These are phyloP conservation scores for Parthenolecanium corni DNA, from an alignment of 2,888 invertebrate species.

Conservation along the genomic window DNA sequence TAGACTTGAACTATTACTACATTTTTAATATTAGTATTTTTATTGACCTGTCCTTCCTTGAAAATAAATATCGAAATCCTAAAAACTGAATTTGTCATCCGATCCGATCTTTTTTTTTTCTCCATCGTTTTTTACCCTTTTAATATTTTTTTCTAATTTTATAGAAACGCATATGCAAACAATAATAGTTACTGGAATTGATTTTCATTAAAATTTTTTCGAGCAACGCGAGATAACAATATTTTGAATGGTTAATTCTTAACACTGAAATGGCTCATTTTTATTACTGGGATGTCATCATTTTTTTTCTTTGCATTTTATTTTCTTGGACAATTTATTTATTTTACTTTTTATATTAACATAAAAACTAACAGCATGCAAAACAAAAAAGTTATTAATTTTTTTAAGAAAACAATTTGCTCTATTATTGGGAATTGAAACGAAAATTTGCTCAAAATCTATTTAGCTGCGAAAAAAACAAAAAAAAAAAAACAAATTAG, in stretches of 20 bases:
- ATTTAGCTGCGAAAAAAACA: no score
- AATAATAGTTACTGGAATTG: background rate
- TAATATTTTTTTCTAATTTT: constrained; percentile 13
- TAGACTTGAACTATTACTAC: constrained; percentile 16
- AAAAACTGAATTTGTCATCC: constrained; percentile 35
- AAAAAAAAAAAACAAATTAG: no score
- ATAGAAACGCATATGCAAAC: background rate
- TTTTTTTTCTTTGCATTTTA: background rate
- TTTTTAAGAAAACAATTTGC: no score
- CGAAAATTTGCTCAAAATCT: no score
- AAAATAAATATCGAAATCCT: constrained; percentile 47
- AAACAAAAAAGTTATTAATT: no score
- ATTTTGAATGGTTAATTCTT: background rate
- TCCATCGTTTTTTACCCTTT: constrained; percentile 16
- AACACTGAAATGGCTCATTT: no score
- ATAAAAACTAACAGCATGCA: no score
- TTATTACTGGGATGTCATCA: background rate
- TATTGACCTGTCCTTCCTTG: constrained; percentile 72
- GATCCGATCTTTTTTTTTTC: constrained; percentile 31
- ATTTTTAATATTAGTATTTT: constrained; percentile 48
- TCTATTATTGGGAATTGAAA: no score
- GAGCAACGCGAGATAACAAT: background rate
- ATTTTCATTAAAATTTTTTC: background rate
- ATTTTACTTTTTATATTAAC: no score
- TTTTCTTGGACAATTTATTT: background rate